Conservation (phyloP, 2,113 vertebrate genomes). For the Furnarius figulus region DNA sequence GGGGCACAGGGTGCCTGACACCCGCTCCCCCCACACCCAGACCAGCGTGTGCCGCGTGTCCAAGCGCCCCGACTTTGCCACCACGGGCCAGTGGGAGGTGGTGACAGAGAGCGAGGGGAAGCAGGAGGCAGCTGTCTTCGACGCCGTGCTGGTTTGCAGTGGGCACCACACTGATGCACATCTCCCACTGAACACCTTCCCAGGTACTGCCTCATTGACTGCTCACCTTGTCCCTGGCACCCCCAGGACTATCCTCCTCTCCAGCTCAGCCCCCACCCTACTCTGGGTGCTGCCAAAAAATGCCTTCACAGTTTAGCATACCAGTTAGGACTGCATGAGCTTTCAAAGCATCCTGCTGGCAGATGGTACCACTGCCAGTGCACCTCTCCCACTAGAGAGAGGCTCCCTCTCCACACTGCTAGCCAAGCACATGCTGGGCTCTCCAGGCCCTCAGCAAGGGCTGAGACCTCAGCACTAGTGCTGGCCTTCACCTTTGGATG, state of each 20-base stretch:
- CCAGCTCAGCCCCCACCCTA: fast-evolving
- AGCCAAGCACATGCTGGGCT: neutral
- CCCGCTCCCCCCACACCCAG: conserved; percentile 37
- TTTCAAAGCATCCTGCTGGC: neutral
- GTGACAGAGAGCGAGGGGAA: conserved; percentile 72
- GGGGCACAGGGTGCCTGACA: neutral
- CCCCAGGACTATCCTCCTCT: neutral
- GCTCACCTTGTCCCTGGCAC: neutral
- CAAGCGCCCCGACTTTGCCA: conserved; percentile 78
- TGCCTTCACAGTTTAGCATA: neutral
- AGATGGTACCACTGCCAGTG: fast-evolving
- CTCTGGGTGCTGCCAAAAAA: neutral
- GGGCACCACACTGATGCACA: conserved; percentile 81
- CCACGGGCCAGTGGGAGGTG: conserved; percentile 88
- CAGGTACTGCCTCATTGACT: conserved; percentile 65
- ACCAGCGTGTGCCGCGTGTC: conserved; percentile 80
- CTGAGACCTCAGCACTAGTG: neutral
- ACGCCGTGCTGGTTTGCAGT: conserved; percentile 87
- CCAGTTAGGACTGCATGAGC: neutral
- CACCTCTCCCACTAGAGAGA: neutral
- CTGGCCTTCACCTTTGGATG: neutral
- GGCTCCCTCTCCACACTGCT: neutral
- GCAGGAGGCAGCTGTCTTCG: conserved; percentile 76
- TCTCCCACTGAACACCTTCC: conserved; percentile 79
- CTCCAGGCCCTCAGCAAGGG: neutral